These are phyloP conservation scores for Glaucopsyche alexis DNA, from an alignment of 2,888 invertebrate genomes.

Conservation along the genomic window DNA sequence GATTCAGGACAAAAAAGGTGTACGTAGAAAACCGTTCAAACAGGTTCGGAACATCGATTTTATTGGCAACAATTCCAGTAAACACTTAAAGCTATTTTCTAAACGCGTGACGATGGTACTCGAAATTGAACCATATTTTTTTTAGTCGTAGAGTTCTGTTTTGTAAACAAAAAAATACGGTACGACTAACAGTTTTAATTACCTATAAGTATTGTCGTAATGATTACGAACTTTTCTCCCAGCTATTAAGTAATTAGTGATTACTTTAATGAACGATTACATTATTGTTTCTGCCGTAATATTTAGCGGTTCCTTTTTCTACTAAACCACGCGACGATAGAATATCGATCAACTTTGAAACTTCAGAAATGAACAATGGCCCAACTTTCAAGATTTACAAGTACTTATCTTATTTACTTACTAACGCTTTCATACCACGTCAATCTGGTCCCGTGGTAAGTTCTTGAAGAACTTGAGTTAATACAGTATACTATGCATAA, in stretches of 20 bases:
- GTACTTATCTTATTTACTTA: too few species aligned
- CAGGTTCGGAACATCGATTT: neutral
- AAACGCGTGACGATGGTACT: neutral
- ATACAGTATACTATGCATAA: too few species aligned
- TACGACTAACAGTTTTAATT: neutral
- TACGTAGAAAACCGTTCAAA: constrained; percentile 6
- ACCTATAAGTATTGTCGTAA: neutral
- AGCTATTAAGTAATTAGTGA: neutral
- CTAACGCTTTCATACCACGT: too few species aligned
- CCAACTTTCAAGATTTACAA: too few species aligned
- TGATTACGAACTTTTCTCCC: neutral
- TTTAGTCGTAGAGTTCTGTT: neutral
- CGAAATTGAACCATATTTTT: neutral
- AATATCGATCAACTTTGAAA: too few species aligned
- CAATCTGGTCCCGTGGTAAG: too few species aligned
- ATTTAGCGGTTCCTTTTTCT: neutral
- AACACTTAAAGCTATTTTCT: neutral
- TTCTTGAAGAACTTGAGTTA: too few species aligned
- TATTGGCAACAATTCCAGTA: constrained; percentile 6
- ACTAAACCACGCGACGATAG: too few species aligned
- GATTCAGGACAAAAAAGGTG: neutral
- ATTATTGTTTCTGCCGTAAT: too few species aligned
- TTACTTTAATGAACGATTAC: neutral
- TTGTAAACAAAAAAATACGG: neutral
- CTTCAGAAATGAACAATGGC: too few species aligned